Conservation (phyloP, 2,113 vertebrate genomes). For the Tachycineta bicolor region DNA sequence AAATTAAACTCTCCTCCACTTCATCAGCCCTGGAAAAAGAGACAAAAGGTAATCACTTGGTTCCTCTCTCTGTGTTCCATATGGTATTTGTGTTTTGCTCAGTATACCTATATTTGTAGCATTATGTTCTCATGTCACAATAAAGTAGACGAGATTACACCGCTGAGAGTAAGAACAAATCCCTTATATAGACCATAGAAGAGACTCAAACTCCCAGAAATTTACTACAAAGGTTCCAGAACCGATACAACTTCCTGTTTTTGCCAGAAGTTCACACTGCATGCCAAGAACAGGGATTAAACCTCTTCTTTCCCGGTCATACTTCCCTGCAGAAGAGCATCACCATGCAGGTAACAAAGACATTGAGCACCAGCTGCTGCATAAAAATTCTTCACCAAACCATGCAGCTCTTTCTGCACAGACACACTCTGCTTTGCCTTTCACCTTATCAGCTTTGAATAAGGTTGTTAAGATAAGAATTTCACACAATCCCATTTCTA, state of each 20-base stretch:
- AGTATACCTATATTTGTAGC: not conserved
- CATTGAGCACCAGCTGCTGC: not conserved
- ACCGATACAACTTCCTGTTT: not conserved
- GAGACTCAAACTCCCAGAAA: not conserved
- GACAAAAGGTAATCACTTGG: not conserved
- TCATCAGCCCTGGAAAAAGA: not conserved
- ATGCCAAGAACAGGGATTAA: not conserved
- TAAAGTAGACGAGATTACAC: not conserved
- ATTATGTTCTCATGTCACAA: not conserved
- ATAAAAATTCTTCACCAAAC: not conserved
- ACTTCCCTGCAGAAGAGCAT: not conserved
- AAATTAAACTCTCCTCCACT: not conserved
- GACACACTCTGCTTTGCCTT: not conserved
- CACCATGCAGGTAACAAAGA: not conserved
- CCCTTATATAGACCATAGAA: not conserved
- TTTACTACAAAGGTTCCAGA: not conserved
- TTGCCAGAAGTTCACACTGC: not conserved
- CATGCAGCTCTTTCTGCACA: not conserved
- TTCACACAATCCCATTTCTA: not conserved
- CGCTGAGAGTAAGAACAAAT: not conserved
- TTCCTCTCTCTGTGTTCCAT: not conserved
- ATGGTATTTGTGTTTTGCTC: not conserved
- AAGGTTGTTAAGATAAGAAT: not conserved
- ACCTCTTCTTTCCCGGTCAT: not conserved
- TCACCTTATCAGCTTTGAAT: not conserved